Evolutionary conservation across 64 coral and sea anemone species (phyloP).

Genomic region (Porites lutea): DNA sequence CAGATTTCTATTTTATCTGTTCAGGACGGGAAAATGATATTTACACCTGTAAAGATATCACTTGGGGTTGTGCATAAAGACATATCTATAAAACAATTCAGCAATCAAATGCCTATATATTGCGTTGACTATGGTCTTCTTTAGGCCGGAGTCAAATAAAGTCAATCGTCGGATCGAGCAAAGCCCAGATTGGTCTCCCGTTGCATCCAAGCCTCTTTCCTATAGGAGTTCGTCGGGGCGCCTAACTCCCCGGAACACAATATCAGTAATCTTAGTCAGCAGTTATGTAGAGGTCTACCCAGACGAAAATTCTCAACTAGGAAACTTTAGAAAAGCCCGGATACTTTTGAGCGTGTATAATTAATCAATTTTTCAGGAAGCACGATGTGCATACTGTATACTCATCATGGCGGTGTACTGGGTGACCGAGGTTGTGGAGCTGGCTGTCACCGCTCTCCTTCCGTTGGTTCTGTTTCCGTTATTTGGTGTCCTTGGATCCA

Average conservation of each 20-base stretch:
- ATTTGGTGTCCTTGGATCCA: slow-evolving; percentile 88
- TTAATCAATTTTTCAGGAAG: slow-evolving; percentile 43
- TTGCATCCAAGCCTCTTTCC: neutral
- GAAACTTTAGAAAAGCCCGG: neutral
- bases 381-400: slow-evolving; percentile 90
- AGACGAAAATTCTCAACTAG: neutral
- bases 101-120: too few species aligned
- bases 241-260: neutral
- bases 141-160: neutral
- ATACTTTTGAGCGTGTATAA: neutral
- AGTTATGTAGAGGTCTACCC: neutral
- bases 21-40: neutral
- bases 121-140: neutral
- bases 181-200: neutral
- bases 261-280: neutral
- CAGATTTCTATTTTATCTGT: neutral
- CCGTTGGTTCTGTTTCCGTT: slow-evolving; percentile 89
- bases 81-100: neutral
- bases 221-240: neutral
- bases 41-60: neutral
- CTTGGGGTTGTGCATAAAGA: neutral
- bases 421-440: slow-evolving; percentile 91
- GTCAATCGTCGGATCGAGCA: neutral
- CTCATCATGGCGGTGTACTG: slow-evolving; percentile 92
- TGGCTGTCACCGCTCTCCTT: slow-evolving; percentile 93